These are phyloP conservation scores for Altica lythri DNA, from an alignment of 2,888 invertebrate species.

Conservation along the genomic window DNA sequence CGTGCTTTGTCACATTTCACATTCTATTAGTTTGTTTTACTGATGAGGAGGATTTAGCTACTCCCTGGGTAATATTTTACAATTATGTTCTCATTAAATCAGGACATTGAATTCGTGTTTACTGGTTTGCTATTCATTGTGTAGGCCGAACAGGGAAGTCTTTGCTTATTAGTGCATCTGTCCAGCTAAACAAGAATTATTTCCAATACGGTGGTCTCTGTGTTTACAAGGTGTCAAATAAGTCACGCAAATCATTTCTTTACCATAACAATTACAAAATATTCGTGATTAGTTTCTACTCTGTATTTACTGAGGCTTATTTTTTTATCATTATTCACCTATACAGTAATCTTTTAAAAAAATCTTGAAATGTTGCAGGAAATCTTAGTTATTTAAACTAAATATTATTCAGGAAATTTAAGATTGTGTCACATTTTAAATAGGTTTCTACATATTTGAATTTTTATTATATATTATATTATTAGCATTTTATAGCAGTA, in stretches of 20 bases:
- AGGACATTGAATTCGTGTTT: slow-evolving; percentile 25
- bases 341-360: no score
- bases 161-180: slow-evolving; percentile 28
- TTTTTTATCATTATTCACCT: no score
- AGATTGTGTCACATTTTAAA: no score
- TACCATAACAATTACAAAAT: no score
- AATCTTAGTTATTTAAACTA: no score
- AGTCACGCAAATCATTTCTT: background rate
- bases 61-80: slow-evolving; percentile 23
- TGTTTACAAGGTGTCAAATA: background rate
- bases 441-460: no score
- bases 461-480: no score
- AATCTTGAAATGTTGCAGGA: no score
- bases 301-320: no score
- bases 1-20: slow-evolving; percentile 15
- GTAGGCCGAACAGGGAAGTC: slow-evolving; percentile 18
- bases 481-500: no score
- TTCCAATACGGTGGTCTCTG: slow-evolving; percentile 21
- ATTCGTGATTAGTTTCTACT: no score
- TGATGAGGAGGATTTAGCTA: slow-evolving; percentile 11
- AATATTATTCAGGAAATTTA: no score
- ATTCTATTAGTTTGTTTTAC: slow-evolving; percentile 16
- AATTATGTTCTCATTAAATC: slow-evolving; percentile 28
- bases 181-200: slow-evolving; percentile 32
- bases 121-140: slow-evolving; percentile 26